Evolutionary conservation across 2,113 vertebrate genomes (phyloP).

Genomic region (Melanerpes formicivorus): DNA sequence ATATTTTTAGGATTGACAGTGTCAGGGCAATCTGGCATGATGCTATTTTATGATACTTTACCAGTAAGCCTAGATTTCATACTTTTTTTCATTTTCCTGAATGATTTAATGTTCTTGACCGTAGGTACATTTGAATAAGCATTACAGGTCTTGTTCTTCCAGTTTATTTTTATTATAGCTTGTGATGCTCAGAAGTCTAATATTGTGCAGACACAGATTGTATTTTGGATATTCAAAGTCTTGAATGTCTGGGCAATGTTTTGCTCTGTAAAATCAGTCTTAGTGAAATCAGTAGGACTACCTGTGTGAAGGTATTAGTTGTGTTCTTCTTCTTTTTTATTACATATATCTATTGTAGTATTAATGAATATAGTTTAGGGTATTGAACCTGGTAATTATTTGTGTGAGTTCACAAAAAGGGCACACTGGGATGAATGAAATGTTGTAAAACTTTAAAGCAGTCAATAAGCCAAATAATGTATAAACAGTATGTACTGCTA

Average conservation of each 20-base stretch:
- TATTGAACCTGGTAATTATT: constrained; percentile 54
- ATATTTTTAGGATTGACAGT: neutral
- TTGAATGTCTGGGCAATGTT: neutral
- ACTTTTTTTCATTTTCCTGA: neutral
- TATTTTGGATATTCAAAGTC: neutral
- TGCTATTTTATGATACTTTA: neutral
- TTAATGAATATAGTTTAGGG: constrained; percentile 58
- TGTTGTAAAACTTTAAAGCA: constrained; percentile 66
- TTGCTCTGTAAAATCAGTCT: neutral
- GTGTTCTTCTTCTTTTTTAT: neutral
- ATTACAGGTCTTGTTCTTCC: neutral
- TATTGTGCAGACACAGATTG: neutral
- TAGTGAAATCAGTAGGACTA: neutral
- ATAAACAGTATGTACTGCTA: constrained; percentile 47
- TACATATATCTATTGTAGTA: neutral
- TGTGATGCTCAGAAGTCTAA: neutral
- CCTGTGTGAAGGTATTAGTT: neutral
- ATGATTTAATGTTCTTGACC: neutral
- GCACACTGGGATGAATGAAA: constrained; percentile 52
- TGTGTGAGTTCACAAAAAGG: constrained; percentile 63
- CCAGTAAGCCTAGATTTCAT: neutral
- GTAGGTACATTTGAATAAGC: neutral
- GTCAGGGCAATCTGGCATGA: neutral
- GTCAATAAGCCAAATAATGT: constrained; percentile 74
- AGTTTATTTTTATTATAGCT: neutral